Evolutionary conservation across 2,888 invertebrate genomes (phyloP), one percentile per base, ranked within the genome.

Genomic region (Agriopis aurantiaria): DNA sequence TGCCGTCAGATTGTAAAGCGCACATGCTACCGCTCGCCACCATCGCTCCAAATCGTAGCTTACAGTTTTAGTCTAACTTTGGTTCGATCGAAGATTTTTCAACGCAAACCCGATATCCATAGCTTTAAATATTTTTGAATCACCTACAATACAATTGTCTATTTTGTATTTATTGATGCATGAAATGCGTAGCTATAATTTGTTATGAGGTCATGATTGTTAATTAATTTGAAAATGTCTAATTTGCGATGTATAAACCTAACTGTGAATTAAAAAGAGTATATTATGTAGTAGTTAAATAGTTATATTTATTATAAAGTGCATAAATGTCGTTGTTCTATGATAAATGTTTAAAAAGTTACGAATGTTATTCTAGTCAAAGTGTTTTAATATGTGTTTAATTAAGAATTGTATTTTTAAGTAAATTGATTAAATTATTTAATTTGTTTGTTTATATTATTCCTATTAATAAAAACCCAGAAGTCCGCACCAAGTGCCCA

Each of bases 301-400:
- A 58, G 58, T 58, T 33, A 58, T 46, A 57, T 58, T 58, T 46
- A 58, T 69, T 41, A 63, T 67, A 78, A 82, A 82, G 83, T 78
- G 80, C 84, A 82, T 86, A 80, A 87, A 84, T 48, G 58, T 58
- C 58, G 58, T 58, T 58, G 88, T 87, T 85, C 82, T 84, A 87
- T 89, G 80, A 84, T 88, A 90, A 88, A 90, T 89, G 87, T 91
- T 87, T 90, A 88, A 83, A 82, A 83, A 78, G 85, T 86, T 86
- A 88, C 83, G 84, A 91, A 89, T 90, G 92, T 92, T 92, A 90
- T 87, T 91, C 92, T 92, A 93, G 93, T 92, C 92, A 91, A 82
- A 82, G 85, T 91, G 90, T 91, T 88, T 89, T 87, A 88, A 80
- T 88, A 84, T 85, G 87, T 91, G 89, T 92, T 90, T 87, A 87